Conservation (phyloP, 2,113 vertebrate genomes). For the Upupa epops region DNA sequence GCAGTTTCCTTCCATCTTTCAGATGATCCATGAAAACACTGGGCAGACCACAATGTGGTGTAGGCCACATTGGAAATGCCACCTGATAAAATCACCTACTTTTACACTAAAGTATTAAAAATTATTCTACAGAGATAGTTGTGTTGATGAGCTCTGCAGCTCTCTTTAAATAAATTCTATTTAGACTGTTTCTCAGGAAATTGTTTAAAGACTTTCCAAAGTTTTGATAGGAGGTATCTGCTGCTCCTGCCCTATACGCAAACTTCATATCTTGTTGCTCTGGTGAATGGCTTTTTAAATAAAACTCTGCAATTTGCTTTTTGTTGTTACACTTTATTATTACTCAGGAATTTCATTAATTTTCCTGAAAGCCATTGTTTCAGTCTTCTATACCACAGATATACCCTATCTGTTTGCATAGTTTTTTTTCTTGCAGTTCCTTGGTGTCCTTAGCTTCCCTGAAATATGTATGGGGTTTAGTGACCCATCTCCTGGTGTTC, state of each 20-base stretch:
- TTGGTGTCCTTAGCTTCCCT: not conserved
- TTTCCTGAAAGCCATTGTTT: not conserved
- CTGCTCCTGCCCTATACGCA: not conserved
- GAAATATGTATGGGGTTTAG: not conserved
- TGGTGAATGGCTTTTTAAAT: not conserved
- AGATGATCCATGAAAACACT: not conserved
- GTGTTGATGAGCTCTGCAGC: not conserved
- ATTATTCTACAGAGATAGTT: not conserved
- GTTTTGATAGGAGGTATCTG: not conserved
- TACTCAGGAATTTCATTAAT: not conserved
- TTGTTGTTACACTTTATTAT: not conserved
- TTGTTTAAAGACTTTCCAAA: not conserved
- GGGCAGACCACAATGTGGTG: not conserved
- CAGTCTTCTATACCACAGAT: not conserved
- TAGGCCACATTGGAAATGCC: not conserved
- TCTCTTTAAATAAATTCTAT: not conserved
- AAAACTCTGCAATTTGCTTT: constrained; percentile 1
- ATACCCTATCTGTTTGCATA: not conserved
- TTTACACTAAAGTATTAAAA: not conserved
- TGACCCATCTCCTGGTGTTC: not conserved
- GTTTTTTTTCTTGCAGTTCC: not conserved
- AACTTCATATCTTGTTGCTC: not conserved
- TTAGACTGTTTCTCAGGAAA: not conserved
- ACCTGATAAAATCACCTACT: not conserved
- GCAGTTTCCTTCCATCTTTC: not conserved